Conservation (phyloP, 2,888 invertebrate species). For the Dione vanillae region DNA sequence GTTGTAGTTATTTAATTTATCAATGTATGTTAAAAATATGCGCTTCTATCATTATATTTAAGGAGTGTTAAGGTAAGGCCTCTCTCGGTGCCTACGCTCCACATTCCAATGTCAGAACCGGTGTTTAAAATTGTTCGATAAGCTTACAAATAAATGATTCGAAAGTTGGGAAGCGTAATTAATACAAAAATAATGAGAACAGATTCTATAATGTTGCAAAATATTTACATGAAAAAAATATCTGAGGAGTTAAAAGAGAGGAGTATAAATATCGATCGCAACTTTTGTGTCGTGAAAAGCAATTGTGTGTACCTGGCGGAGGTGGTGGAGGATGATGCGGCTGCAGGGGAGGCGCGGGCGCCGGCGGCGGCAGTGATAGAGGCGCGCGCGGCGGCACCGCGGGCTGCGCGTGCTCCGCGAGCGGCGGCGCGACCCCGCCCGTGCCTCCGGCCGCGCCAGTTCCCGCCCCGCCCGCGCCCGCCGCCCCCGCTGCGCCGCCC, state of each 20-base stretch:
- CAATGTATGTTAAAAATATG: too few species aligned
- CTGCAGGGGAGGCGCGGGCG: constrained; percentile 59
- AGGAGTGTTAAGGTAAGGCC: background rate
- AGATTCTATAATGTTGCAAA: background rate
- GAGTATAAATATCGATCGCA: background rate
- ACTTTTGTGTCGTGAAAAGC: background rate
- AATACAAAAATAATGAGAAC: too few species aligned
- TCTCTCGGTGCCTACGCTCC: constrained; percentile 1
- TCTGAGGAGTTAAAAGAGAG: background rate
- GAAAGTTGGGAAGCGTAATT: constrained; percentile 10
- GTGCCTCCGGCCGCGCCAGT: constrained; percentile 13
- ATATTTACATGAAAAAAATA: too few species aligned
- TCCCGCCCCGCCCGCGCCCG: constrained; percentile 40
- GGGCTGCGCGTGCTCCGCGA: constrained; percentile 49
- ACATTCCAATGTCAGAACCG: constrained; percentile 24
- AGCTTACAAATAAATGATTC: constrained; percentile 4
- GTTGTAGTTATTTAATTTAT: too few species aligned
- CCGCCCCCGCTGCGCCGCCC: constrained; percentile 64
- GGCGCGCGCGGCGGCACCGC: constrained; percentile 53
- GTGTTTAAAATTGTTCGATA: constrained; percentile 13
- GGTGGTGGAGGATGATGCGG: constrained; percentile 68
- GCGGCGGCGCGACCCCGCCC: constrained; percentile 36
- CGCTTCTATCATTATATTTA: too few species aligned
- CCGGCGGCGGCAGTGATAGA: constrained; percentile 66
- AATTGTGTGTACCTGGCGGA: constrained; percentile 56